Base-by-base conservation (phyloP, 2,888 invertebrate species). In the Nymphalis polychloros region DNA sequence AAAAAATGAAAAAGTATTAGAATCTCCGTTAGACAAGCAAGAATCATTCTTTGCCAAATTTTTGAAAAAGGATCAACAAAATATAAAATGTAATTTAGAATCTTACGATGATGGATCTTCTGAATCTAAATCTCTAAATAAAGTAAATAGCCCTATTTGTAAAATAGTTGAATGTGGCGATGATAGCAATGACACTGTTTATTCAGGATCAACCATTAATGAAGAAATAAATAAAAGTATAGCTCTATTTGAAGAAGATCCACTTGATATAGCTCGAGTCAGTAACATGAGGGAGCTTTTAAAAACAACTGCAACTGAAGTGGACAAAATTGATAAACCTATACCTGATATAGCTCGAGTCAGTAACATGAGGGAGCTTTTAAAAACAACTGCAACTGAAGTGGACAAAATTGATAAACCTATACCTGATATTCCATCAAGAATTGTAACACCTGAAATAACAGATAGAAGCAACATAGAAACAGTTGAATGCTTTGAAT, bases 401-500 rank as follows among this genome's bases (percentile, higher is more conserved):
- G 63, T 69, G 35, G 71, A 67, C 46, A 55, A 47, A 46, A 48
- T 66, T 10, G 52, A 52, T 10, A 60, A 53, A 41, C 55, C 68
- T 47, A 47, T 61, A 23, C 67, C 70, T 46, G 60, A 50, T 52
- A 68, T 64, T 10, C 69, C 70, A 55, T 69, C 63, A 55, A 47
- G 68, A 65, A 73, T 46, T 41, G 31, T 17, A 10, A n/a, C 27
- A n/a, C 16, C 23, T 41, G 49, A 35, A 49, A 35, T 48, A n/a
- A 35, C 6, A 41, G 35, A 19, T 35, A 20, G 3, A 19, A 57
- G 13, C 19, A 72, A 63, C 17, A 52, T 72, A 27, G 83, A 84
- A 59, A 79, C 73, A 16, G 80, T 85, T 60, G 73, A 78, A 59
- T 97, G 97, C 84, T 81, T 93, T 2, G 93, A 95, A 79, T 97